Evolutionary conservation across 2,797 vertebrate species (phyloP).

Genomic region (Ptychadena robeensis): DNA sequence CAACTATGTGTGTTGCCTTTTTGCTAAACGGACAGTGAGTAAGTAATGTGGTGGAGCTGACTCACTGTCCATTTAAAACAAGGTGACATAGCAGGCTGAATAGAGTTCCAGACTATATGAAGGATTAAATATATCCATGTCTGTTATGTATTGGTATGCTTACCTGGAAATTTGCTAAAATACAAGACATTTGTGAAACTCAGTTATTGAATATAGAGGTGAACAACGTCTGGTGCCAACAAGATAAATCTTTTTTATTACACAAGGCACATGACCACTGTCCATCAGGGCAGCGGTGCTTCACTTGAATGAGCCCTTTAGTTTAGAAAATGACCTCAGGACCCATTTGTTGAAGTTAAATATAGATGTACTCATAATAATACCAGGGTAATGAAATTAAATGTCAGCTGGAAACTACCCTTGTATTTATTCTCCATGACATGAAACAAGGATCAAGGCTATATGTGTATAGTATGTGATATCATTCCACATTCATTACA

Average conservation of each 20-base stretch:
- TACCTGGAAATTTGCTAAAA: background rate
- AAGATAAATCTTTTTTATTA: background rate
- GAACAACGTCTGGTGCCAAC: background rate
- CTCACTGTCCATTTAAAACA: background rate
- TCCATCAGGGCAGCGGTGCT: background rate
- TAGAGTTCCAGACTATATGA: background rate
- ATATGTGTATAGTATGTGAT: background rate
- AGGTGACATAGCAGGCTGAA: background rate
- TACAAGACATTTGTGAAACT: background rate
- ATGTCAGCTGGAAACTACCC: background rate
- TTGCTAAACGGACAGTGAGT: background rate
- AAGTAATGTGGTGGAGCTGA: background rate
- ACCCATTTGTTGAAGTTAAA: background rate
- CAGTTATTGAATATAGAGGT: background rate
- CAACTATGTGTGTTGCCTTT: too few species aligned
- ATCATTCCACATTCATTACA: background rate
- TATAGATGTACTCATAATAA: slow-evolving; percentile 8
- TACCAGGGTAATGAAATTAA: background rate
- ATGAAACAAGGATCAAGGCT: background rate
- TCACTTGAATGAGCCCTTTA: background rate
- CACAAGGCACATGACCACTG: background rate
- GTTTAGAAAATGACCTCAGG: slow-evolving; percentile 8
- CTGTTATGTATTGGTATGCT: background rate
- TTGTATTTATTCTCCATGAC: background rate
- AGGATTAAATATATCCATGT: background rate